Evolutionary conservation across 2,888 invertebrate species (phyloP).

Genomic region (Nymphalis urticae): DNA sequence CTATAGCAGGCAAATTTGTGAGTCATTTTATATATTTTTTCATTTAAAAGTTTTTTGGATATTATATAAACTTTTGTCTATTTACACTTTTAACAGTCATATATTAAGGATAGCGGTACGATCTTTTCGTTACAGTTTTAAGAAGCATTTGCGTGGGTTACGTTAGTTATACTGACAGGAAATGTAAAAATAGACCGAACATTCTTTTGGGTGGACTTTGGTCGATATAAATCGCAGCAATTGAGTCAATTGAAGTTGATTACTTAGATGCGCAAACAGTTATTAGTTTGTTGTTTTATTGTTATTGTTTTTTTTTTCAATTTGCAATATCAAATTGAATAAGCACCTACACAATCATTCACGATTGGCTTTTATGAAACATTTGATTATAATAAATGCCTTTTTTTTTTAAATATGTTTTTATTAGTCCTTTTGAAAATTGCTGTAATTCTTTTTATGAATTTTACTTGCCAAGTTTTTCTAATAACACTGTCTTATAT

Average conservation of each 20-base stretch:
- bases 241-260: constrained; percentile 23
- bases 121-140: not conserved
- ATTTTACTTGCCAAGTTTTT: constrained; percentile 28
- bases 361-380: not conserved
- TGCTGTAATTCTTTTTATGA: constrained; percentile 3
- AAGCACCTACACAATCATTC: not conserved
- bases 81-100: too few relatives aligned
- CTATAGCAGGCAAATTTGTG: too few relatives aligned
- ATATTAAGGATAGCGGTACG: not conserved
- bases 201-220: constrained; percentile 32
- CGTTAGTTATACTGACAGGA: constrained; percentile 2
- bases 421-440: not conserved
- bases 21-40: too few relatives aligned
- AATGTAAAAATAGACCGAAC: constrained; percentile 27
- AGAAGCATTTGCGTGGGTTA: constrained; percentile 8
- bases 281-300: not conserved
- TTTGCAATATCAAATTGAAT: not conserved
- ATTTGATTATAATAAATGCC: not conserved
- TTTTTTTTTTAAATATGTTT: too few relatives aligned
- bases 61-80: too few relatives aligned
- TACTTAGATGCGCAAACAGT: constrained; percentile 12
- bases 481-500: constrained; percentile 26
- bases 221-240: constrained; percentile 18
- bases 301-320: not conserved
- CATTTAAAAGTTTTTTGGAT: too few relatives aligned